These are phyloP conservation scores for Sparidentex hasta DNA, from an alignment of 2,797 vertebrate species.

Conservation along the genomic window DNA sequence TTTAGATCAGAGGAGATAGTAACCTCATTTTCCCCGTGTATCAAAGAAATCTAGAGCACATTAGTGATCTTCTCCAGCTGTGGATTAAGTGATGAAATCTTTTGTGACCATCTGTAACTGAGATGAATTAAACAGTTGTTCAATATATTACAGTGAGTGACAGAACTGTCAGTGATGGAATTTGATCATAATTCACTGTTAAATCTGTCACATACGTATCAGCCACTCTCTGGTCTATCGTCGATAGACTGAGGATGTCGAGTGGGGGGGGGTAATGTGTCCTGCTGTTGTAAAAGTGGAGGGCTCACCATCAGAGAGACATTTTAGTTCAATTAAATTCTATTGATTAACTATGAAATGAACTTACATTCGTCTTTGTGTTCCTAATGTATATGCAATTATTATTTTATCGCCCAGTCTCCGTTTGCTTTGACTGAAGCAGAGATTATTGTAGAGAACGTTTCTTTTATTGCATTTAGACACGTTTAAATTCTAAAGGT, in stretches of 20 bases:
- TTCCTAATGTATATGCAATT: conserved; percentile 55
- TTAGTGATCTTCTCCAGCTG: conserved; percentile 66
- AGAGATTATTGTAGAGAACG: conserved; percentile 26
- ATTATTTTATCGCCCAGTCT: conserved; percentile 29
- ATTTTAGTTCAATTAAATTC: conserved; percentile 56
- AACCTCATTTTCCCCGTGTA: conserved; percentile 63
- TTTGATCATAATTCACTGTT: conserved; percentile 66
- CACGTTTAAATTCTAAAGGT: conserved; percentile 34
- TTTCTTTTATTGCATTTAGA: conserved; percentile 32
- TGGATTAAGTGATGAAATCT: conserved; percentile 73
- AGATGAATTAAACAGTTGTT: conserved; percentile 71
- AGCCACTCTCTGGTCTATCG: conserved; percentile 57
- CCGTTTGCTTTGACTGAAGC: conserved; percentile 30
- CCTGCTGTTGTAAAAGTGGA: conserved; percentile 54
- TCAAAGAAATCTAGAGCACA: conserved; percentile 68
- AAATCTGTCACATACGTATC: conserved; percentile 61
- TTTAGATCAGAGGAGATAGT: conserved; percentile 59
- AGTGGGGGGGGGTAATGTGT: conserved; percentile 42
- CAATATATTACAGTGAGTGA: conserved; percentile 68
- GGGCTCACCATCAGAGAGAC: conserved; percentile 48
- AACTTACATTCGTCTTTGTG: conserved; percentile 52
- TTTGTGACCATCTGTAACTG: conserved; percentile 71
- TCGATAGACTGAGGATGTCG: conserved; percentile 43
- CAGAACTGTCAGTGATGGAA: conserved; percentile 62
- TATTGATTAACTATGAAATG: conserved; percentile 50